A percentile compares a stretch with the other conserved stretches of the same genome.
phyloP scores from a whole-genome alignment of 2,113 vertebrate genomes.

The Brachyhypopomus occidentalis region DNA sequence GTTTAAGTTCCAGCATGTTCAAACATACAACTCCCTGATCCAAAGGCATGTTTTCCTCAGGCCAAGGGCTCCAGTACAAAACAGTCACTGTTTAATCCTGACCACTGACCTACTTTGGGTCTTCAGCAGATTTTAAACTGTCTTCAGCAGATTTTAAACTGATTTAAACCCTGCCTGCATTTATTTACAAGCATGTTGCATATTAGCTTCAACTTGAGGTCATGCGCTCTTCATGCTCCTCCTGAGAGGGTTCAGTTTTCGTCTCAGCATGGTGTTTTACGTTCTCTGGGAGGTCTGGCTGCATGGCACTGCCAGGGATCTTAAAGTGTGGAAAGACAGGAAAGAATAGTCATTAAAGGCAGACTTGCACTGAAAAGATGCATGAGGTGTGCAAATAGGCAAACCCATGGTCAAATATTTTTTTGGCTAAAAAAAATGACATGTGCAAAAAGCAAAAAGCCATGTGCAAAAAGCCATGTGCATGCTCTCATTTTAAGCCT shows the following conservation, averaged over 20 bases:
- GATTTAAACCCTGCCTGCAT: slow-evolving; percentile 16
- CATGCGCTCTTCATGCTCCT: background rate
- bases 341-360: background rate
- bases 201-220: slow-evolving; percentile 2
- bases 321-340: slow-evolving; percentile 1
- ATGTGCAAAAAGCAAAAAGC: no score
- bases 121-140: background rate
- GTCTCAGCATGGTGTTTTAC: background rate
- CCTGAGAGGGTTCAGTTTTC: background rate
- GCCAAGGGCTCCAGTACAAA: slow-evolving; percentile 16
- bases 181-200: background rate
- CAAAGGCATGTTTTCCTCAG: slow-evolving; percentile 41
- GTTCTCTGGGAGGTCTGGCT: background rate
- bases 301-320: background rate
- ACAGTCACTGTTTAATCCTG: slow-evolving; percentile 15
- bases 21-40: slow-evolving; percentile 37
- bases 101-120: slow-evolving; percentile 30
- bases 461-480: no score
- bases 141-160: background rate
- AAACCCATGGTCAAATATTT: no score
- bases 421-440: no score
- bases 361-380: background rate
- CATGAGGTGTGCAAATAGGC: background rate
- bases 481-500: no score
- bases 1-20: slow-evolving; percentile 36